A percentile compares a stretch with the other conserved stretches of the same genome.
phyloP scores from a whole-genome alignment of 2,888 invertebrate species.

The Drosophila antonietae region DNA sequence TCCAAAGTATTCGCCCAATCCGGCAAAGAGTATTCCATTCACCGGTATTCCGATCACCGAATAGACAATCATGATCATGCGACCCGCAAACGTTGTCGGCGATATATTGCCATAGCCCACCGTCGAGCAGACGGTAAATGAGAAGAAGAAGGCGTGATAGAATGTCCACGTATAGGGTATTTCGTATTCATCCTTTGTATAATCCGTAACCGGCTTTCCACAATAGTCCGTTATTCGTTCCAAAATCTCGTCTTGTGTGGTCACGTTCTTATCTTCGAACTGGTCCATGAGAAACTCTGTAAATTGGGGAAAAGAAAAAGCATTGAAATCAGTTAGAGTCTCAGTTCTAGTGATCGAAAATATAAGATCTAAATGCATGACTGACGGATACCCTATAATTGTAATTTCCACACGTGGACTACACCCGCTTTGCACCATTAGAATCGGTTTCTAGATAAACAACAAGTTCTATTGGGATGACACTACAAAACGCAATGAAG shows the following conservation, averaged over 20 bases:
- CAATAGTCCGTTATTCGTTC: slow-evolving; percentile 89
- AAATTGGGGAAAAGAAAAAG: slow-evolving; percentile 5
- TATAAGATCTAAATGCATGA: neutral
- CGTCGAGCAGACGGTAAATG: slow-evolving; percentile 95
- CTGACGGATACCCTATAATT: neutral
- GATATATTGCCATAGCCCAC: slow-evolving; percentile 96
- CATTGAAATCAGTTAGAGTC: neutral
- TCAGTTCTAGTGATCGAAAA: neutral
- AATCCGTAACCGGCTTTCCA: slow-evolving; percentile 89
- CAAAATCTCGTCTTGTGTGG: slow-evolving; percentile 79
- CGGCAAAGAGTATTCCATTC: slow-evolving; percentile 88
- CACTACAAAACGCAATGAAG: slow-evolving; percentile 36
- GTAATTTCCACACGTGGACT: neutral
- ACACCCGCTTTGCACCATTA: neutral
- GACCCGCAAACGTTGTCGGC: slow-evolving; percentile 91
- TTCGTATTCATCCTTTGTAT: slow-evolving; percentile 87
- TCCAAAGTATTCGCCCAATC: slow-evolving; percentile 94
- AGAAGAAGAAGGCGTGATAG: slow-evolving; percentile 96
- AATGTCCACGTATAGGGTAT: slow-evolving; percentile 92
- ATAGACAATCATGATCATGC: slow-evolving; percentile 94
- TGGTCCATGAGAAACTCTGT: slow-evolving; percentile 81
- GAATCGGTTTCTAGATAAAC: neutral
- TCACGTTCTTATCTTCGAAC: slow-evolving; percentile 75
- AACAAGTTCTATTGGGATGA: slow-evolving; percentile 1
- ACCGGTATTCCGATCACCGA: slow-evolving; percentile 90